These are phyloP conservation scores for Dynastes tityus DNA, from an alignment of 2,888 invertebrate species.

Conservation along the genomic window DNA sequence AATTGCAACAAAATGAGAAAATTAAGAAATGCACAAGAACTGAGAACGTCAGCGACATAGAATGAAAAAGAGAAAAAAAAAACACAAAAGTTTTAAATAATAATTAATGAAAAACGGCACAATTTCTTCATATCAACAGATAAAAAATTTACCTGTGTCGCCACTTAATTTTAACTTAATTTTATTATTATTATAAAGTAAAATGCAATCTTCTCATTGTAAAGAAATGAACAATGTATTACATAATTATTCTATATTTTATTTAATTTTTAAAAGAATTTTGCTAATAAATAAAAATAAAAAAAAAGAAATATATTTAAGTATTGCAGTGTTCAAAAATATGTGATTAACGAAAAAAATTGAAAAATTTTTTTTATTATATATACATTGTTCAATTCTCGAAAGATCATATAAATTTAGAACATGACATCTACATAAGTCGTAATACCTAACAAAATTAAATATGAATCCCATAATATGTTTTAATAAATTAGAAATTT, in stretches of 20 bases:
- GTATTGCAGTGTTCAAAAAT: conserved; percentile 16
- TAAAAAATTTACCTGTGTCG: conserved; percentile 59
- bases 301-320: neutral
- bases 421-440: conserved; percentile 33
- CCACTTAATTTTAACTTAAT: conserved; percentile 36
- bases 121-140: conserved; percentile 69
- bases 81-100: conserved; percentile 8
- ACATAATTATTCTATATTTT: neutral
- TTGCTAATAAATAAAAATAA: neutral
- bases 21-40: conserved; percentile 48
- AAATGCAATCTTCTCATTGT: conserved; percentile 13
- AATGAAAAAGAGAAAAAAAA: conserved; percentile 24
- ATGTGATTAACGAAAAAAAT: neutral
- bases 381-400: conserved; percentile 24
- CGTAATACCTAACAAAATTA: conserved; percentile 1
- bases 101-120: conserved; percentile 61
- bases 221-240: conserved; percentile 45
- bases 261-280: neutral
- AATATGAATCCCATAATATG: conserved; percentile 18
- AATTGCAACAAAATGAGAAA: conserved; percentile 45
- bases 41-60: conserved; percentile 63
- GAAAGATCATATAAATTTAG: conserved; percentile 23
- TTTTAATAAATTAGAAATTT: conserved; percentile 58
- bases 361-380: neutral
- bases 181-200: conserved; percentile 8